These are phyloP conservation scores for Allacma fusca DNA, from an alignment of 2,888 invertebrate species.

Conservation along the genomic window DNA sequence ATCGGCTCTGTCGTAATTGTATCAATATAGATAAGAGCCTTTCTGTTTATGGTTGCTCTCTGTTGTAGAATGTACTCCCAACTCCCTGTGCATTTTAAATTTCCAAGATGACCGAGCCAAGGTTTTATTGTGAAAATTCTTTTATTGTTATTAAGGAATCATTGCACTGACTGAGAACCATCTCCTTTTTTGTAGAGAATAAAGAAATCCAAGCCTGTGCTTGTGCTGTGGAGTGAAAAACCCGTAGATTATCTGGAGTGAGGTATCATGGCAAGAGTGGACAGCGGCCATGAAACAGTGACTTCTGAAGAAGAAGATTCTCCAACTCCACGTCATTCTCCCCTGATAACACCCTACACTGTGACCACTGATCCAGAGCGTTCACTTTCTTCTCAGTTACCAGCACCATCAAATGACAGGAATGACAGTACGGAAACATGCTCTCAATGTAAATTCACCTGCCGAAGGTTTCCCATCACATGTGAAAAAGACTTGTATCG, in stretches of 20 bases:
- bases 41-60: too few relatives aligned
- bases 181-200: not conserved
- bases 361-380: conserved; percentile 29
- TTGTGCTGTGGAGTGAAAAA: not conserved
- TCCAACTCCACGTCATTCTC: conserved; percentile 45
- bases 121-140: too few relatives aligned
- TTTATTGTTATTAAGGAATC: too few relatives aligned
- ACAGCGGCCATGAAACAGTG: conserved; percentile 68
- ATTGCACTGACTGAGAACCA: too few relatives aligned
- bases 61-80: too few relatives aligned
- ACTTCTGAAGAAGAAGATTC: conserved; percentile 65
- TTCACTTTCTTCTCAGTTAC: conserved; percentile 10
- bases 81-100: too few relatives aligned
- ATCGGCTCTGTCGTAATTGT: too few relatives aligned
- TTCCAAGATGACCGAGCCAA: too few relatives aligned
- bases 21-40: too few relatives aligned
- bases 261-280: conserved; percentile 64
- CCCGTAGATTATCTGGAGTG: conserved; percentile 3
- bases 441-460: conserved; percentile 40
- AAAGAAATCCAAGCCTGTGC: not conserved
- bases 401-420: conserved; percentile 21
- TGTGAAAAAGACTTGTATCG: conserved; percentile 47
- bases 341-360: conserved; percentile 16
- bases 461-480: conserved; percentile 45
- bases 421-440: conserved; percentile 29